Base-by-base conservation (phyloP, 2,888 invertebrate species). In the Rapana venosa region DNA sequence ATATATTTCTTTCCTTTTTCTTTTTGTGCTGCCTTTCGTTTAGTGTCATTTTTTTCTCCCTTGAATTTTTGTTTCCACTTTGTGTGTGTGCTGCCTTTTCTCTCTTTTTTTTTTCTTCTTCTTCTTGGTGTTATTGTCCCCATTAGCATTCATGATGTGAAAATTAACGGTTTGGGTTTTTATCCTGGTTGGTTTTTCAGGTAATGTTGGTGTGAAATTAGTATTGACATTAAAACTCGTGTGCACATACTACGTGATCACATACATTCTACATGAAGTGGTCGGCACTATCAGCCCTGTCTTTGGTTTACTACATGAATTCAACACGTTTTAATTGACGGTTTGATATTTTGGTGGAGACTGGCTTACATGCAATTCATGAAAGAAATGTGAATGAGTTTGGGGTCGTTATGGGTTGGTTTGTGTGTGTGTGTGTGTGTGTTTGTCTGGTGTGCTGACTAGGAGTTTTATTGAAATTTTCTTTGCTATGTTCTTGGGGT, bases 271-370 rank as follows among this genome's bases (percentile, higher is more conserved):
- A 77, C 30, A 26, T 77, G 74, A n/a, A 30, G 74, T 32, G 26
- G 74, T 6, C 26, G 74, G 22, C 13, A 30, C 26, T 26, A n/a
- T 47, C 47, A 47, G 47, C 47, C 47, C 47, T 47, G 8, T 47
- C 47, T 47, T 47, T 47, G 4, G 2, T 47, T 47, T 2, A 5
- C 4, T 2, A 47, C 47, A 47, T 47, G 47, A 47, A 47, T 47
- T 47, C 47, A 47, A 47, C 47, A 47, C 47, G 47, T 47, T 47
- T 47, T 47, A 47, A 47, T 47, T 47, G 47, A 47, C 47, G 15
- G 77, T 79, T 79, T 79, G 77, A 79, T 32, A 79, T 79, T 79
- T 79, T 32, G 77, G 77, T 79, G 77, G 77, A 20, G 77, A 11
- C 0, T 79, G 77, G 26, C 32, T 11, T 32, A 13, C 26, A n/a